Evolutionary conservation across 2,797 vertebrate genomes (phyloP), one percentile per base, ranked within the genome.

Genomic region (Chaenodraco wilsoni): DNA sequence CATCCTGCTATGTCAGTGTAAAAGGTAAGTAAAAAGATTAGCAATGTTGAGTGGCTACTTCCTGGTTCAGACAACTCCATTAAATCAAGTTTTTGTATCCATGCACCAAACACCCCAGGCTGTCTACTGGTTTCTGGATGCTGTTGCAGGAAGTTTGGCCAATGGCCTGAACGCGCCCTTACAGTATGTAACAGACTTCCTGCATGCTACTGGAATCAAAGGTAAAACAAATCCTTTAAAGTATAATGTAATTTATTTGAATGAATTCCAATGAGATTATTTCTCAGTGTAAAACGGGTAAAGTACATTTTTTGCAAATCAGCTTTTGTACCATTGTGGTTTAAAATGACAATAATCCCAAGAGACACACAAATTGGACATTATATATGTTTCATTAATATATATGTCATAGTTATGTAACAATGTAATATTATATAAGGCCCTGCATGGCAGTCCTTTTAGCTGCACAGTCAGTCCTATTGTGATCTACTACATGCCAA

Each of bases 191-290:
- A 11, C 49, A 2, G 31, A 51, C 1, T 40, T 70, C 11, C 76
- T 76, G 40, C 48, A 49, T 19, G 66, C 58, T 27, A 54, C n/a
- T 54, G 77, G 69, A 55, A n/a, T 77, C 12, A 31, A 67, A 40
- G 80, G 72, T 82, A 75, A 62, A 69, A 7, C 5, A 37, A 9
- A 54, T 6, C 0, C 48, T 56, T 40, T 23, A 37, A 6, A 37
- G 33, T 37, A 62, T 21, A 1, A 43, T 43, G 9, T 60, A 0
- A 31, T 27, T 51, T 21, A 31, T 19, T 37, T n/a, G 33, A 50
- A 41, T 57, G 23, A 0, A 41, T 57, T 13, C 11, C 10, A 41
- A 40, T 57, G 1, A 14, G 11, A 57, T 37, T 37, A 37, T 37
- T 6, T 27, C 27, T 27, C 27, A 27, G 27, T 27, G 27, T 27